phyloP scores from a whole-genome alignment of 2,888 invertebrate genomes.

The Ariolimax columbianus region DNA sequence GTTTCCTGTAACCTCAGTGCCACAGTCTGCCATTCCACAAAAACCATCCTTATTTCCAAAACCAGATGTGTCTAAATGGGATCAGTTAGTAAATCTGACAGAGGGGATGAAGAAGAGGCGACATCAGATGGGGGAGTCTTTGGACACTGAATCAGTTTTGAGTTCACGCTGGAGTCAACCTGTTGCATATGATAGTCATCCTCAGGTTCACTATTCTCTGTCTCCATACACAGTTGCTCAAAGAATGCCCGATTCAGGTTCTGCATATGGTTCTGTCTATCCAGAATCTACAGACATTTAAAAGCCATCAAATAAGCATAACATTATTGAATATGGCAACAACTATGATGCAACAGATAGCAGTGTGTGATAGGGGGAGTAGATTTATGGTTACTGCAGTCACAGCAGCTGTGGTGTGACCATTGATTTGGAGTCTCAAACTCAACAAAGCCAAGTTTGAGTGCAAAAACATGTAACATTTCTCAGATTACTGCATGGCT shows the following conservation, averaged over 20 bases:
- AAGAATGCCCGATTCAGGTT: constrained; percentile 1
- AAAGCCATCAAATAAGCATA: neutral
- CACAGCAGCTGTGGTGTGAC: neutral
- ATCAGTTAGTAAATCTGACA: constrained; percentile 68
- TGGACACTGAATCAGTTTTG: constrained; percentile 67
- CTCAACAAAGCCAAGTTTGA: too few species aligned
- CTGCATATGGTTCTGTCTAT: constrained; percentile 10
- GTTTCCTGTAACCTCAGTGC: constrained; percentile 32
- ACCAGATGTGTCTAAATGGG: constrained; percentile 69
- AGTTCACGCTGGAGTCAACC: constrained; percentile 65
- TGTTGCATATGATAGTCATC: neutral
- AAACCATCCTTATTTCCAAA: constrained; percentile 47
- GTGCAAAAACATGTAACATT: too few species aligned
- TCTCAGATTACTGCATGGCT: too few species aligned
- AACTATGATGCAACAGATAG: constrained; percentile 43
- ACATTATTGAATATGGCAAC: constrained; percentile 21
- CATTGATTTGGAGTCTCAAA: neutral
- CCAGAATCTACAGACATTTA: neutral
- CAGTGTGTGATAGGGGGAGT: neutral
- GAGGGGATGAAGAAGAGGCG: constrained; percentile 58
- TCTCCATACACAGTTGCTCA: constrained; percentile 44
- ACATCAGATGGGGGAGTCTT: constrained; percentile 46
- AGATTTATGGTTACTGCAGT: neutral
- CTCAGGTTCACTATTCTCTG: constrained; percentile 24
- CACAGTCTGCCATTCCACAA: constrained; percentile 32